Evolutionary conservation across 2,113 vertebrate genomes (phyloP).

Genomic region (Charadrius vociferus): DNA sequence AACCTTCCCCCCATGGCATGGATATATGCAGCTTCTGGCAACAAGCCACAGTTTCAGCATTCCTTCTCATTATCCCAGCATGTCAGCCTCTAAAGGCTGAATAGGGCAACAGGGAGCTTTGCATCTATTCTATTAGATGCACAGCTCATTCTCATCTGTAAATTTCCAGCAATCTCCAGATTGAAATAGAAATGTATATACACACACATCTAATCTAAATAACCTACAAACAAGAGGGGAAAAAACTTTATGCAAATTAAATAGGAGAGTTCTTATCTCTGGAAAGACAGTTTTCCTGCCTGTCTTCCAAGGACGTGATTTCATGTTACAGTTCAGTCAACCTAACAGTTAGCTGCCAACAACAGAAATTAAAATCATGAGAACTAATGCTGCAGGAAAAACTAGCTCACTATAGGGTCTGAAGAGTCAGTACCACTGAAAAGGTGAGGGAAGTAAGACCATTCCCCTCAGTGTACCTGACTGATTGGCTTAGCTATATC

Average conservation of each 20-base stretch:
- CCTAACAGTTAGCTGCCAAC: not conserved
- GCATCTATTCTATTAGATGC: not conserved
- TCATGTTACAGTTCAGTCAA: not conserved
- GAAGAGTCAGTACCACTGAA: not conserved
- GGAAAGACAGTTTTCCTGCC: not conserved
- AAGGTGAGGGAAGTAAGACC: not conserved
- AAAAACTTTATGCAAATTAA: not conserved
- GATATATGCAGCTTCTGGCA: not conserved
- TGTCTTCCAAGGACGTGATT: not conserved
- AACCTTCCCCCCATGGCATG: not conserved
- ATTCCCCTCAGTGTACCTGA: not conserved
- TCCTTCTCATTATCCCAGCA: not conserved
- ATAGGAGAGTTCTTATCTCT: not conserved
- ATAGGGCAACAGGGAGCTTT: not conserved
- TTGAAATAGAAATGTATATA: not conserved
- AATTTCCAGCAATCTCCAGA: not conserved
- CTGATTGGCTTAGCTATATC: not conserved
- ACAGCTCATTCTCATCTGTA: not conserved
- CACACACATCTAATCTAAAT: not conserved
- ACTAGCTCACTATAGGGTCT: not conserved
- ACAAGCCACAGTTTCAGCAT: not conserved
- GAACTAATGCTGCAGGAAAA: not conserved
- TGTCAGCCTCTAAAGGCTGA: not conserved
- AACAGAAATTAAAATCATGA: not conserved
- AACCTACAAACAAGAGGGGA: not conserved